Base-by-base conservation (phyloP, 2,888 invertebrate species). In the Scaptomyza tumidula region DNA sequence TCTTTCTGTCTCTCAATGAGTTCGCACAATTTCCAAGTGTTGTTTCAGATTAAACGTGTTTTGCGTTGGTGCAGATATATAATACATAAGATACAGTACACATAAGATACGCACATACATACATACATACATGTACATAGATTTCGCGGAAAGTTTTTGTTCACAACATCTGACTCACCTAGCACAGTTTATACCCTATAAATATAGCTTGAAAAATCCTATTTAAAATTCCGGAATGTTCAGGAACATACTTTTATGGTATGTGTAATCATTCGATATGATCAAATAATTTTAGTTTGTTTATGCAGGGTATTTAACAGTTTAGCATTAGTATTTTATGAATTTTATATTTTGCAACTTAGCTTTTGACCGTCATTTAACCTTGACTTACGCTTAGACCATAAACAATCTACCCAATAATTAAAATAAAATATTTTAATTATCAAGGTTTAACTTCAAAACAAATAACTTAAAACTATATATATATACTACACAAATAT, bases 141-240 rank as follows among this genome's bases (percentile, higher is more conserved):
- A 76, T 76, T 63, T 70, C 13, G 64, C 61, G 73, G 62, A 78
- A 81, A 72, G 66, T 68, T 87, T 87, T 80, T 39, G 64, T 67
- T 72, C 61, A 68, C 29, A 53, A 81, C 66, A 62, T 45, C 33
- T 43, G 48, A 39, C 46, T 33, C 56, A 78, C 52, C 31, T 13
- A 58, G 27, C 27, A 49, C 16, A 44, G 3, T 48, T 41, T 4
- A 41, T 66, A 69, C 68, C 57, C 67, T 37, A 45, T 7, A 45
- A 45, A 44, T 19, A 11, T 33, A 3, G 35, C 37, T 37, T 6
- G 7, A n/a, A 37, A 37, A 13, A 35, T 5, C 0, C 35, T n/a
- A 24, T 24, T 3, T 14, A 14, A 39, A 10, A 4, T 44, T 35
- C 6, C 0, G 29, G 29, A 29, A 29, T 29, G 7, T 29, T 29